These are phyloP conservation scores for Prostheceraeus crozeri DNA, from an alignment of 2,888 invertebrate genomes.

Conservation along the genomic window DNA sequence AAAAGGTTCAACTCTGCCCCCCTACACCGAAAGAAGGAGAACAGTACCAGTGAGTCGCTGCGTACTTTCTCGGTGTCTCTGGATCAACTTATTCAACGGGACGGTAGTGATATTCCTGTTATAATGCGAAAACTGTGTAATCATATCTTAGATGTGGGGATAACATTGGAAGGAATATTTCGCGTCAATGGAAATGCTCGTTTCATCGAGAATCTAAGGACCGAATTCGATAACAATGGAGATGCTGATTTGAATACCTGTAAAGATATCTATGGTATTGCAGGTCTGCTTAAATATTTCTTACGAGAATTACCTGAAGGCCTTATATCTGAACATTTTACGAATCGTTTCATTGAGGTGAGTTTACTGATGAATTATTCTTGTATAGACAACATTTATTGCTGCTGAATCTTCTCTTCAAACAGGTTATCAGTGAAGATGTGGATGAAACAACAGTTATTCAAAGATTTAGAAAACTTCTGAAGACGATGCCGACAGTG, in stretches of 20 bases:
- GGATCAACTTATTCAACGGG: constrained; percentile 23
- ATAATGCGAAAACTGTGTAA: constrained; percentile 42
- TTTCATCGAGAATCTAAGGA: constrained; percentile 60
- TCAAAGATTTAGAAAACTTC: constrained; percentile 41
- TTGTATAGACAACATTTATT: no score
- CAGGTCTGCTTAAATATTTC: constrained; percentile 61
- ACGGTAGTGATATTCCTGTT: constrained; percentile 40
- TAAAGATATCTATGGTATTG: constrained; percentile 59
- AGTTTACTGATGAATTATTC: no score
- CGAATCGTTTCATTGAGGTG: constrained; percentile 51
- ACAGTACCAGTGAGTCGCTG: no score
- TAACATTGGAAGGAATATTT: constrained; percentile 60
- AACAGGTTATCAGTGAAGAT: no score
- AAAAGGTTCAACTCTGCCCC: no score
- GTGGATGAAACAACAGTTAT: no score
- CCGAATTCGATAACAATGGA: constrained; percentile 60
- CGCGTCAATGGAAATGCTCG: constrained; percentile 61
- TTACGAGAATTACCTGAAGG: constrained; percentile 60
- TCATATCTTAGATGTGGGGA: constrained; percentile 48
- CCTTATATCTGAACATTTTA: constrained; percentile 58
- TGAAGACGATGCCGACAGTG: constrained; percentile 55
- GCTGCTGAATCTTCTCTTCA: no score
- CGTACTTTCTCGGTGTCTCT: constrained; percentile 31
- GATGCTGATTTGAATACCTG: constrained; percentile 59
- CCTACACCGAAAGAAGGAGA: no score